These are phyloP conservation scores for Pygmarrhopalites habei DNA, from an alignment of 1,140 invertebrate genomes.

Conservation along the genomic window DNA sequence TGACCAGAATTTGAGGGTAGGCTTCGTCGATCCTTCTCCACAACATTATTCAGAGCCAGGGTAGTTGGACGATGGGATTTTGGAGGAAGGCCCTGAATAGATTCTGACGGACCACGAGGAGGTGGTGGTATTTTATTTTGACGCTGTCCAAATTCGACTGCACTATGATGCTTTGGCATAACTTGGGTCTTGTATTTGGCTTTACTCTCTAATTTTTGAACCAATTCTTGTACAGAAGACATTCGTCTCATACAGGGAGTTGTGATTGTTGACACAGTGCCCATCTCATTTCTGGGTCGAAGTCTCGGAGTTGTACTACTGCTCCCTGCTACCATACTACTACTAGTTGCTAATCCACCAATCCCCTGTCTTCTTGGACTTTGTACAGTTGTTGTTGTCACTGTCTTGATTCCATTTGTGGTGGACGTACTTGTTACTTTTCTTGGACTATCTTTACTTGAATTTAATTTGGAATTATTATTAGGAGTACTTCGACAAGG, in stretches of 20 bases:
- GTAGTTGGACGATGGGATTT: background rate
- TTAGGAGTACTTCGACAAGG: background rate
- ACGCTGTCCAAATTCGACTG: background rate
- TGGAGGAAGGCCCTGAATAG: background rate
- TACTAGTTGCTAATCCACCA: too few relatives aligned
- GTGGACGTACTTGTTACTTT: background rate
- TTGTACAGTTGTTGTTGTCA: too few relatives aligned
- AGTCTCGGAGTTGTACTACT: background rate
- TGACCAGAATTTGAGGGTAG: slow-evolving; percentile 1
- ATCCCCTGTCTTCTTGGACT: background rate
- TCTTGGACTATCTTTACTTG: background rate
- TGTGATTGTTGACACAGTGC: background rate
- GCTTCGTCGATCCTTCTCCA: background rate
- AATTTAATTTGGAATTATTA: background rate
- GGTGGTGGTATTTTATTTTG: background rate
- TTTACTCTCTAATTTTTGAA: slow-evolving; percentile 18
- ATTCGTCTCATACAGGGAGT: slow-evolving; percentile 22
- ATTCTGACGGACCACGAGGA: background rate
- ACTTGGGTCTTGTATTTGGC: background rate
- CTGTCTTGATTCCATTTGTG: background rate
- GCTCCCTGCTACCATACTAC: too few relatives aligned
- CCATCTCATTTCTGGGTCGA: too few relatives aligned
- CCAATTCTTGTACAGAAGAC: slow-evolving; percentile 33
- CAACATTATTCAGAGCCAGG: background rate
- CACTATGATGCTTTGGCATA: background rate